Conservation (phyloP, 2,113 vertebrate species). For the Nibea coibor region DNA sequence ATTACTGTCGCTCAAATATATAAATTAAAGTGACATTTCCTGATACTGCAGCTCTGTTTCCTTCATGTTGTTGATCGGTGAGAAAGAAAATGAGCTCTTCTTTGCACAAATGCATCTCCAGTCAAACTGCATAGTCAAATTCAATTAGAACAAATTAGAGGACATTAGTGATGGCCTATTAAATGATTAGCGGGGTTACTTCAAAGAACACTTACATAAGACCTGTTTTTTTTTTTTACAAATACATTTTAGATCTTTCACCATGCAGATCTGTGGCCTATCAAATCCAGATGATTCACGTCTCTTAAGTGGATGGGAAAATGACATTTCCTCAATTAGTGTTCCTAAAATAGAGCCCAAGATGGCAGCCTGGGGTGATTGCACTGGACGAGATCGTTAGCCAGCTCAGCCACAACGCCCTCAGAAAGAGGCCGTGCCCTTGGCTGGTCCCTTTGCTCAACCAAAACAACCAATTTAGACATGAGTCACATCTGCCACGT, state of each 20-base stretch:
- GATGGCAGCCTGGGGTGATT: slow-evolving; percentile 28
- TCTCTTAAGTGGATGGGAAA: slow-evolving; percentile 9
- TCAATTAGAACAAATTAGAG: slow-evolving; percentile 64
- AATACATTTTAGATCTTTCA: slow-evolving; percentile 26
- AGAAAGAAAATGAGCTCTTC: neutral
- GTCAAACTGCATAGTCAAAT: slow-evolving; percentile 53
- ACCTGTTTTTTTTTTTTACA: slow-evolving; percentile 17
- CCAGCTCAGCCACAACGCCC: slow-evolving; percentile 8
- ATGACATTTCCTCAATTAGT: slow-evolving; percentile 41
- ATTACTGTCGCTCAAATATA: neutral
- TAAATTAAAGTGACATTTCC: neutral
- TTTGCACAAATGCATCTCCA: slow-evolving; percentile 33
- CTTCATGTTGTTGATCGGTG: neutral
- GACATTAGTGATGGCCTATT: slow-evolving; percentile 70
- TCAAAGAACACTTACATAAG: slow-evolving; percentile 56
- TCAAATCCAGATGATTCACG: slow-evolving; percentile 12
- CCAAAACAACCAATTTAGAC: slow-evolving; percentile 22
- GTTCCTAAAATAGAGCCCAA: slow-evolving; percentile 38
- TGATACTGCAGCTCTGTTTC: slow-evolving; percentile 6
- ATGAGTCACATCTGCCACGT: slow-evolving; percentile 5
- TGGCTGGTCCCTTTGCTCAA: slow-evolving; percentile 24
- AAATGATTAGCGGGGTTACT: slow-evolving; percentile 53
- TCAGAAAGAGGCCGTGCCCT: slow-evolving; percentile 36
- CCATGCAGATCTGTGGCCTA: neutral
- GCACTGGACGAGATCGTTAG: slow-evolving; percentile 15